Percentiles rank a stretch among this genome's conserved stretches.
Conservation (phyloP, 2,113 vertebrate genomes). For the Coryphaenoides rupestris region DNA sequence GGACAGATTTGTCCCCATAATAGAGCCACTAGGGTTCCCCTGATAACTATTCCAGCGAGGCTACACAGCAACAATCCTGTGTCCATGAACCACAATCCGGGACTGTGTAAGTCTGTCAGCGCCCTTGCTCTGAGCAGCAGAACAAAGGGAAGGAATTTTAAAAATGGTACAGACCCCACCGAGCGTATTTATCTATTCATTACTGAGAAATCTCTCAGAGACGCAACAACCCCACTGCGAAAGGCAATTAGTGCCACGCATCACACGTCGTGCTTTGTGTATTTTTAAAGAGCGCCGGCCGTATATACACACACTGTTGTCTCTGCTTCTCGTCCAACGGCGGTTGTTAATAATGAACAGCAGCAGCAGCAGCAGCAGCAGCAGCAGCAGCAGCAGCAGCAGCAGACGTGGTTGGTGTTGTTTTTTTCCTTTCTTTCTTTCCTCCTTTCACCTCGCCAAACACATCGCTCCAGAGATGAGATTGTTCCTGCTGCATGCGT, state of each 20-base stretch:
- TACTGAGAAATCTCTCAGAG: constrained; percentile 17
- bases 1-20: too few relatives aligned
- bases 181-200: constrained; percentile 33
- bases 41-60: constrained; percentile 2
- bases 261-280: constrained; percentile 14
- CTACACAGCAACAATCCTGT: background rate
- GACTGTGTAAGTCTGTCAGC: background rate
- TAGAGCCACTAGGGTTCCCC: too few relatives aligned
- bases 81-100: background rate
- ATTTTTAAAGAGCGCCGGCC: constrained; percentile 26
- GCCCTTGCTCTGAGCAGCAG: constrained; percentile 17
- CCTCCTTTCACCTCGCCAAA: constrained; percentile 41
- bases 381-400: too few relatives aligned
- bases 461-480: constrained; percentile 41
- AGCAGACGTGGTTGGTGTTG: too few relatives aligned
- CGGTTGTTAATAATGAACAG: constrained; percentile 45
- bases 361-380: too few relatives aligned
- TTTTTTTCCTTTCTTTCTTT: constrained; percentile 34
- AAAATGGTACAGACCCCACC: constrained; percentile 14
- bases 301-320: too few relatives aligned
- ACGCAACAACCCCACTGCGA: constrained; percentile 27
- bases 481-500: constrained; percentile 42
- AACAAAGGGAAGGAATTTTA: constrained; percentile 21
- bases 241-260: constrained; percentile 24
- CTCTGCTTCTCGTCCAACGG: constrained; percentile 10